Evolutionary conservation across 2,113 vertebrate species (phyloP), one percentile per base, ranked within the genome.

Genomic region (Isichthys henryi): DNA sequence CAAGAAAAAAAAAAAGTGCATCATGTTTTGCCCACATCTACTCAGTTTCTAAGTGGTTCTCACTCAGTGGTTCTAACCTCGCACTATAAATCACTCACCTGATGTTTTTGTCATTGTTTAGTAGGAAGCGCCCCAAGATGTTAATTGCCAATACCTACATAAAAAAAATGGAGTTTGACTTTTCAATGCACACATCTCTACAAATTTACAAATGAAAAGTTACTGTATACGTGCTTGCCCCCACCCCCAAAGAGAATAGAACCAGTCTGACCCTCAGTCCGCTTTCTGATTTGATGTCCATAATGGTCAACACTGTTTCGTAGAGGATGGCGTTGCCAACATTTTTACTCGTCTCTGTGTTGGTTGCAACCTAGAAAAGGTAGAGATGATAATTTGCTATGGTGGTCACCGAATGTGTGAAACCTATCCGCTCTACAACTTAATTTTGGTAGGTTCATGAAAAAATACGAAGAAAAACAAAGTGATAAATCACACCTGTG

Each of bases 241-340:
- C 62, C n/a, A 0, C 35, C 70, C 27, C 70, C 15, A 0, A 56
- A 17, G n/a, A 84, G 17, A n/a, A 48, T 17, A 1, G 0, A 19
- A 21, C 7, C 11, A 84, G 62, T 19, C 97, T 96, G 95, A 99
- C 98, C 94, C 98, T 95, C 90, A 99, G 93, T 92, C 98, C 98
- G 92, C 98, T 99, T 95, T 99, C 98, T 89, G 98, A 99, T 94
- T 99, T 99, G 95, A 99, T 99, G 95, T 99, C 98, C 98, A 99
- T 99, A 93, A 99, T 99, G 70, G 98, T 99, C 94, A 99, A 95
- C 89, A 99, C 98, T 0, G 98, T 99, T 96, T 99, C 98, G 91
- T 99, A 99, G 87, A 99, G 97, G 94, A 99, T 99, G 92, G 98
- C 98, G 91, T 99, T 99, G 92, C 98, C 98, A 94, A 99, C 98